Evolutionary conservation across 2,797 vertebrate species (phyloP).

Genomic region (Thunnus albacares): DNA sequence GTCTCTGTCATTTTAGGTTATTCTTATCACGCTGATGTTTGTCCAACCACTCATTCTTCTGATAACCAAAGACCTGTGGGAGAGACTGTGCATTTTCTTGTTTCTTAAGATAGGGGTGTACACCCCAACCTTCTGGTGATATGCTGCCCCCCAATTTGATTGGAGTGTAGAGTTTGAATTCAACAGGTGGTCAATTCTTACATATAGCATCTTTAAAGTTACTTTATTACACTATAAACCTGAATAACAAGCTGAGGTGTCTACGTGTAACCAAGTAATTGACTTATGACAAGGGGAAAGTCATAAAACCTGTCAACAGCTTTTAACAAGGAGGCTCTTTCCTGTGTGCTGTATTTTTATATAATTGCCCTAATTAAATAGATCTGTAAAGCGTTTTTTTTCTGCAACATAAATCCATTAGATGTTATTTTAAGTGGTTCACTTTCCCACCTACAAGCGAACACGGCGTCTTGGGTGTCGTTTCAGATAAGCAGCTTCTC

Average conservation of each 20-base stretch:
- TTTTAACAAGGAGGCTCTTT: slow-evolving; percentile 14
- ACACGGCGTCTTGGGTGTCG: background rate
- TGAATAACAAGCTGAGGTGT: slow-evolving; percentile 16
- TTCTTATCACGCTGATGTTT: too few species aligned
- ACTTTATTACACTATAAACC: slow-evolving; percentile 32
- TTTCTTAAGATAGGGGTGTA: too few species aligned
- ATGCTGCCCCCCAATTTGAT: too few species aligned
- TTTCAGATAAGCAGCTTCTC: slow-evolving; percentile 19
- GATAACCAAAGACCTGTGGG: too few species aligned
- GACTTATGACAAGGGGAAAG: background rate
- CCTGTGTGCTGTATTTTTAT: slow-evolving; percentile 2
- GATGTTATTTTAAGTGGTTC: background rate
- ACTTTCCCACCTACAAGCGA: background rate
- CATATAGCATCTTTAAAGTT: slow-evolving; percentile 19
- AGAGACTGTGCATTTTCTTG: too few species aligned
- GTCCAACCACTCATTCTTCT: too few species aligned
- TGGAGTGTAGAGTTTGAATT: too few species aligned
- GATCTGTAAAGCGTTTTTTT: background rate
- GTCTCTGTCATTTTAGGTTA: too few species aligned
- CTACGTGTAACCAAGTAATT: background rate
- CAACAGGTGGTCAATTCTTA: too few species aligned
- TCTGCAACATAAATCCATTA: slow-evolving; percentile 1
- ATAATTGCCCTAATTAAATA: slow-evolving; percentile 13
- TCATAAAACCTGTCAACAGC: background rate
- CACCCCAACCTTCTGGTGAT: too few species aligned